Evolutionary conservation across 23 tunicate species (phyloP), one percentile per base, ranked within the genome.

Genomic region (Halocynthia roretzi): DNA sequence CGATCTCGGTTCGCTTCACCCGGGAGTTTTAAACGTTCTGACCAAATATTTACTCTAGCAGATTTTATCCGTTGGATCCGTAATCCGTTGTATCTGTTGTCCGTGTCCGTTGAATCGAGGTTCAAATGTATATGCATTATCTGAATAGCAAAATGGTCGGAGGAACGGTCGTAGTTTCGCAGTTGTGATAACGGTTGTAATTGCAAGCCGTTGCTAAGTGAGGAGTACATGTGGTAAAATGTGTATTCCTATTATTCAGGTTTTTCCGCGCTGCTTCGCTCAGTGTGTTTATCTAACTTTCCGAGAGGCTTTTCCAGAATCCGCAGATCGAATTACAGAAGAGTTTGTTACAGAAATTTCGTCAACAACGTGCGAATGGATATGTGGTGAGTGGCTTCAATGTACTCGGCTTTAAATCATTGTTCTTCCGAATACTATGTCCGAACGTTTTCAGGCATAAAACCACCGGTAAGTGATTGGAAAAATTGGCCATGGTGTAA

Each of bases 301-400:
- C 68, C 73, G 76, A 50, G 89, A 84, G 71, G 96, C 96, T n/a
- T 90, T 84, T 76, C 89, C 96, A n/a, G 89, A 90, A 76, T 90
- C 96, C 15, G 71, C 48, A 21, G 89, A 84, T 51, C 85, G 83
- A 20, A 74, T 90, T 23, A 67, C 83, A 6, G 96, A 90, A 75
- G 82, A 90, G 66, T 90, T 90, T 70, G 76, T 84, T 51, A 40
- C 85, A 7, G 89, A 90, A 71, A 40, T 90, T 15, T 81, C 83
- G 44, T 52, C 50, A 60, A 76, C 83, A 10, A 62, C 71, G 9
- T 84, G 81, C 14, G 85, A 90, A 55, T 90, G 96, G 96, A 56
- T 84, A 4, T 44, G 80, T 11, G 90, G 90, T 85, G 44, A 52
- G 72, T 72, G 77, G 20, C 17, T 72, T 11, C 61, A 18, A 4